Base-by-base conservation (phyloP, 1,140 invertebrate species). In the Drosophila mauritiana region DNA sequence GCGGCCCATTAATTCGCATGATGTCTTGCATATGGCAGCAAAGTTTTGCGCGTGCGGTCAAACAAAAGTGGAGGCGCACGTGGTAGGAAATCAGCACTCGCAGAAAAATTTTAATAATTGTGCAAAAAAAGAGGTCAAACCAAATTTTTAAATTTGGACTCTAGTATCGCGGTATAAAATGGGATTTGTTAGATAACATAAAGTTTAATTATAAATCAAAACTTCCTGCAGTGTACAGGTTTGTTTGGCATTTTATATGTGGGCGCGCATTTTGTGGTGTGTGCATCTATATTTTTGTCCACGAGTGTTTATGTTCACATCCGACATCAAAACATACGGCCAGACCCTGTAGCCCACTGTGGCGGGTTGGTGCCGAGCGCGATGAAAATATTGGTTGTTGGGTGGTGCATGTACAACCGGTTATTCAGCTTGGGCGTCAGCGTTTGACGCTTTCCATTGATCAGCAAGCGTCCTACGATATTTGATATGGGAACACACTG, bases 241-340 rank as follows among this genome's bases (percentile, higher is more conserved):
- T 17, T 17, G 1, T 17, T 17, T 36, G 36, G 17, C 46, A 56
- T 46, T 25, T 10, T 43, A 8, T 17, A 57, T 56, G 69, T 83
- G 80, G 80, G 80, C 63, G 75, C 78, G 79, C 73, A 77, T 51
- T 48, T 27, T 64, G 48, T 46, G 63, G 64, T 59, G 75, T 59
- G 80, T 83, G 80, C 75, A 82, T 79, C 79, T 59, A 82, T 83
- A 67, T 82, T 63, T 74, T 82, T 64, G 79, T 62, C 62, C 69
- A 80, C 63, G 57, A 69, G 46, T 54, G 45, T 36, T 25, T 56
- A 15, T 83, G 75, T 83, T 83, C 79, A 75, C 76, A 65, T 43
- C 68, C 55, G 42, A 20, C 57, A 64, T 62, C 61, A 56, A 53
- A 56, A 58, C 75, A 69, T 56, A 69, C 48, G 39, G 63, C 27